Base-by-base conservation (phyloP, 1,140 invertebrate genomes). In the Oryzaephilus surinamensis region DNA sequence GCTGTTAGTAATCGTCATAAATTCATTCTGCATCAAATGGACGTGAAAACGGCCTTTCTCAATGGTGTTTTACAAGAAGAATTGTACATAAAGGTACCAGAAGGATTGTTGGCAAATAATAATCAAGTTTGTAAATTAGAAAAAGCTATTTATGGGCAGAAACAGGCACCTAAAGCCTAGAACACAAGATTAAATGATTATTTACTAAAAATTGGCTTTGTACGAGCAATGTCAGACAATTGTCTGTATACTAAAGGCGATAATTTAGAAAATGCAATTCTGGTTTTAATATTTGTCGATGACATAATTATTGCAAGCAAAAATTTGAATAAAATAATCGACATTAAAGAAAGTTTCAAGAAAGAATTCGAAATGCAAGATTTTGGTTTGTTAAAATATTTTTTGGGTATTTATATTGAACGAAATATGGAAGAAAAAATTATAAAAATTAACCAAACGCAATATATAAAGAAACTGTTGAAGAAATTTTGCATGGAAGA, bases 11-110 rank as follows among this genome's bases (percentile, higher is more conserved):
- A 39, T 33, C 18, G 43, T 12, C 30, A 30, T 24, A 18, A 42
- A 23, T 20, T 48, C 12, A 10, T 27, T 3, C 13, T 35, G 5
- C 15, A 36, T 29, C 43, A 48, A 30, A 41, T 48, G 34, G 51
- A 57, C 34, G 47, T 55, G 0, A 43, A 40, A 20, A 56, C 49
- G 6, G 54, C 46, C 0, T 56, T 53, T 39, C 23, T 56, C 3
- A 32, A 60, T 33, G 51, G 57, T 12, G 41, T 45, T 4, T 24
- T 54, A 3, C 1, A 54, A n/a, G 43, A 58, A 39, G 32, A 38
- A 6, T 50, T 54, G 6, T 54, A 41, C 24, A 50, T 56, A 51
- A 6, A 47, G 23, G 50, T 60, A 36, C 63, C 65, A n/a, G 31
- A 63, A 20, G 56, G 51, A 7, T 37, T 52, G 8, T 18, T 41